Percentiles rank a stretch among this genome's conserved stretches.
Evolutionary conservation across 2,797 vertebrate species (phyloP).

Genomic region (Morus bassanus): DNA sequence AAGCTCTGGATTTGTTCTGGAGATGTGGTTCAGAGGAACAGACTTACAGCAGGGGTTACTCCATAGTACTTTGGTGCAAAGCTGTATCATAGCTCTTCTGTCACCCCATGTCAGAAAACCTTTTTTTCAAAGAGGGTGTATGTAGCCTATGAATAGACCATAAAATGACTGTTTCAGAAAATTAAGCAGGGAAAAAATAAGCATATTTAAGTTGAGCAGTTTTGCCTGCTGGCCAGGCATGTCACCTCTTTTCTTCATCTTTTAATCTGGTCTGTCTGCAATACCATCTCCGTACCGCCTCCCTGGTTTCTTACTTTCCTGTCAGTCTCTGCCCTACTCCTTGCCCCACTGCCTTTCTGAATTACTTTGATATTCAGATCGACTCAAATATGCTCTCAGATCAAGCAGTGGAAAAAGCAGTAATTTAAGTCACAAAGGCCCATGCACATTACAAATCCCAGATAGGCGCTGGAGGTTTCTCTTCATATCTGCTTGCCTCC

Average conservation of each 20-base stretch:
- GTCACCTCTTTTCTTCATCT: neutral
- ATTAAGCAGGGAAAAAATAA: neutral
- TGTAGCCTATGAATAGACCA: neutral
- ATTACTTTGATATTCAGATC: conserved; percentile 58
- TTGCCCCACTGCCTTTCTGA: neutral
- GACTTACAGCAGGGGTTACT: neutral
- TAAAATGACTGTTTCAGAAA: neutral
- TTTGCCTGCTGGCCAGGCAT: neutral
- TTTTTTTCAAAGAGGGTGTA: neutral
- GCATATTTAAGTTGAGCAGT: neutral
- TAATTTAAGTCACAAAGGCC: conserved; percentile 12
- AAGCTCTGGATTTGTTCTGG: neutral
- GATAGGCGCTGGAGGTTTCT: neutral
- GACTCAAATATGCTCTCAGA: neutral
- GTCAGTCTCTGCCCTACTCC: neutral
- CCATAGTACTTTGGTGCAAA: neutral
- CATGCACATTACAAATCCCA: neutral
- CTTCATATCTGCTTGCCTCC: neutral
- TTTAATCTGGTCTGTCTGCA: neutral
- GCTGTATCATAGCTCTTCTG: neutral
- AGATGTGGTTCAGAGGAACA: neutral
- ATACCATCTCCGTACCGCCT: neutral
- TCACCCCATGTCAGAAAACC: neutral
- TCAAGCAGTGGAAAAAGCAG: neutral
- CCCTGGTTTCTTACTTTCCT: neutral